A percentile compares a stretch with the other conserved stretches of the same genome.
Evolutionary conservation across 2,888 invertebrate species (phyloP).

Genomic region (Lepidochitona cinerea): DNA sequence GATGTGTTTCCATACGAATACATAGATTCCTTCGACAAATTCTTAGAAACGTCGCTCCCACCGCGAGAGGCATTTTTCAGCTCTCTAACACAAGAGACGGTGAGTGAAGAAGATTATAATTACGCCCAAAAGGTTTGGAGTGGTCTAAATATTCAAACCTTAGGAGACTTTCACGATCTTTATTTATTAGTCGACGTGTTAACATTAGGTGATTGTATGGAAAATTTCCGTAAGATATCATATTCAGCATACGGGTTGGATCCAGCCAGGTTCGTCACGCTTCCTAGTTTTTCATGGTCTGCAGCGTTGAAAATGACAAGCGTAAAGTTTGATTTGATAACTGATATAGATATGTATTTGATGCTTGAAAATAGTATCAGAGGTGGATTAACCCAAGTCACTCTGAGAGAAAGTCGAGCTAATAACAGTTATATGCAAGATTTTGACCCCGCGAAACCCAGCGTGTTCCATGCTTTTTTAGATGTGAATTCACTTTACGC

Average conservation of each 20-base stretch:
- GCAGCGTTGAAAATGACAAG: slow-evolving; percentile 45
- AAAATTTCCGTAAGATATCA: slow-evolving; percentile 48
- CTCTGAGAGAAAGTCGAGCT: slow-evolving; percentile 43
- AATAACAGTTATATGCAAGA: slow-evolving; percentile 37
- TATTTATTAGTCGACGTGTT: slow-evolving; percentile 46
- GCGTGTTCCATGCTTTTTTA: slow-evolving; percentile 21
- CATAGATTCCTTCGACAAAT: neutral
- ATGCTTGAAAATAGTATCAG: slow-evolving; percentile 28
- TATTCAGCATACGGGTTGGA: slow-evolving; percentile 42
- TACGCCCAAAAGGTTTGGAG: slow-evolving; percentile 34
- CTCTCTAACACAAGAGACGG: slow-evolving; percentile 16
- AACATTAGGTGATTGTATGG: slow-evolving; percentile 56
- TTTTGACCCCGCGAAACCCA: slow-evolving; percentile 26
- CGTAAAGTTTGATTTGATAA: slow-evolving; percentile 42
- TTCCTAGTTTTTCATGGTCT: slow-evolving; percentile 54
- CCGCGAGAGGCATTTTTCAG: slow-evolving; percentile 27
- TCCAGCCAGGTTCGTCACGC: slow-evolving; percentile 45
- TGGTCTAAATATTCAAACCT: slow-evolving; percentile 20
- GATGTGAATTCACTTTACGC: neutral
- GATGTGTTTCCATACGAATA: neutral
- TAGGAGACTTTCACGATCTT: slow-evolving; percentile 44
- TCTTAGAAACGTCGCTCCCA: slow-evolving; percentile 15
- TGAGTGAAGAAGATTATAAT: slow-evolving; percentile 33
- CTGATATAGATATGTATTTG: slow-evolving; percentile 41
- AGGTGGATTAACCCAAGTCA: slow-evolving; percentile 22